These are phyloP conservation scores for Leptocoma aspasia DNA, from an alignment of 2,113 vertebrate genomes.

Conservation along the genomic window DNA sequence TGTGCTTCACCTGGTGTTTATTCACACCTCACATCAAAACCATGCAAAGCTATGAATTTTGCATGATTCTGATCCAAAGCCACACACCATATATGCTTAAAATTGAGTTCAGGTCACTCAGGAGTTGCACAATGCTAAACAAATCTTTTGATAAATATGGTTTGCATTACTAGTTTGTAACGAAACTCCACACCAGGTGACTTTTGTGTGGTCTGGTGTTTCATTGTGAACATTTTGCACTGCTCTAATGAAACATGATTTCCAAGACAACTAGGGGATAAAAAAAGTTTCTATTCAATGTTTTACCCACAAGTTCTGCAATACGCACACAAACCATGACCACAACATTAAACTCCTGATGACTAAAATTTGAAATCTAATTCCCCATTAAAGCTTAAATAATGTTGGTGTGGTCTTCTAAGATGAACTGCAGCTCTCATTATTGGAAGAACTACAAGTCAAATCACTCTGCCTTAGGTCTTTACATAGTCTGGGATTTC, in stretches of 20 bases:
- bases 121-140: constrained; percentile 24
- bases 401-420: not conserved
- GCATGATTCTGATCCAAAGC: constrained; percentile 38
- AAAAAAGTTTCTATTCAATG: not conserved
- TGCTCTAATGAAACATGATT: constrained; percentile 48
- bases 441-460: not conserved
- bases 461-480: not conserved
- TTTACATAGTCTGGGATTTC: not conserved
- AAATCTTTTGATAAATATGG: constrained; percentile 55
- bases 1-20: constrained; percentile 53
- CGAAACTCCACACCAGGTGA: constrained; percentile 58
- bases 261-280: constrained; percentile 6
- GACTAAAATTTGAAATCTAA: constrained; percentile 16
- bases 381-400: not conserved
- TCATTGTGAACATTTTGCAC: constrained; percentile 54
- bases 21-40: constrained; percentile 63
- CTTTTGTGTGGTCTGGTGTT: constrained; percentile 63
- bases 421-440: not conserved
- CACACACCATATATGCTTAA: constrained; percentile 50
- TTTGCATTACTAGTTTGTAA: constrained; percentile 56
- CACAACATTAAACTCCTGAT: not conserved
- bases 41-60: constrained; percentile 52
- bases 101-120: constrained; percentile 59
- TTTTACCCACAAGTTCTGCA: not conserved
- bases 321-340: not conserved